Evolutionary conservation across 1,140 invertebrate genomes (phyloP), one percentile per base, ranked within the genome.

Genomic region (Heliconius eleuchia): DNA sequence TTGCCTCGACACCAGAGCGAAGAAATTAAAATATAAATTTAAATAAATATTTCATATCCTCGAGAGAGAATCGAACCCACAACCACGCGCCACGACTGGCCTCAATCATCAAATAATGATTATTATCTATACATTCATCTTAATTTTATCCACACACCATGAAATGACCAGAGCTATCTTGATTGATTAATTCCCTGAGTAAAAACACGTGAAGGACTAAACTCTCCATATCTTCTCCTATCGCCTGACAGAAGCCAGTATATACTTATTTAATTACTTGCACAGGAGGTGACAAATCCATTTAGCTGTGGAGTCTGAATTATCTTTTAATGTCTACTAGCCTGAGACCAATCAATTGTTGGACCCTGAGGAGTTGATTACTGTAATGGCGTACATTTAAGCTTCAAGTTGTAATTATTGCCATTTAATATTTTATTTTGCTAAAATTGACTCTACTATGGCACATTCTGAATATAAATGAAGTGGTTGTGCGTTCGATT

Each of bases 271-370:
- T 89, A 93, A 92, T 94, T 93, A 93, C 83, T 85, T 73, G 83
- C 87, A 73, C 84, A 87, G 86, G 87, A 87, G 89, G 92, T 94
- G 91, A 94, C 91, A 92, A 94, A 93, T 94, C 88, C 88, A 92
- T 92, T 93, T 89, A 91, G 84, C 87, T 84, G 86, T 82, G 87
- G 77, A 86, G 79, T 71, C 84, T 84, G 84, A 85, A 86, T 89
- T 92, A 91, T 92, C 90, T 92, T 91, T 90, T 89, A 91, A 92
- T 89, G 91, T 92, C 91, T 90, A 84, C 85, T 82, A 86, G 86
- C 85, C 88, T 88, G 88, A 89, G 89, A 90, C 88, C 91, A 91
- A 94, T 94, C 92, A 91, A 92, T 77, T 81, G 83, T 79, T 81
- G 85, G 85, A 84, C 86, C 81, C 87, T 85, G 80, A 85, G 86